These are phyloP conservation scores for Ondatra zibethicus DNA, from an alignment of 2,113 vertebrate genomes.

Conservation along the genomic window DNA sequence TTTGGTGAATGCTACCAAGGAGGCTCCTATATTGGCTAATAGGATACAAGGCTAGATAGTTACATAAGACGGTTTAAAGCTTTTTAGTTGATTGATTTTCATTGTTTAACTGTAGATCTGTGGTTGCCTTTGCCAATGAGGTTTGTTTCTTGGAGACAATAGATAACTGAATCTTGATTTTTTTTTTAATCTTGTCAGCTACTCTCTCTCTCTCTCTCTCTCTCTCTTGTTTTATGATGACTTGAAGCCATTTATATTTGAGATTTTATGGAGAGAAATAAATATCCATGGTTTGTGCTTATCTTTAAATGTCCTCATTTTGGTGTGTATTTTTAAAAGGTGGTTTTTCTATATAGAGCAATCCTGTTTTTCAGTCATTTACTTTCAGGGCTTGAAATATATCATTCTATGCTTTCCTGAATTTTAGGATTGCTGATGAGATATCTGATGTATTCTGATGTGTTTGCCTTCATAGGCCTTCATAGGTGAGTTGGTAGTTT, in stretches of 20 bases:
- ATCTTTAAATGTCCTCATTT: neutral
- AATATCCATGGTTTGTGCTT: neutral
- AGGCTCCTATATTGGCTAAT: neutral
- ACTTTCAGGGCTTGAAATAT: constrained; percentile 9
- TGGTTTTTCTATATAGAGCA: neutral
- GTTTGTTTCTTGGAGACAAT: neutral
- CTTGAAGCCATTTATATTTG: neutral
- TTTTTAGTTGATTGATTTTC: neutral
- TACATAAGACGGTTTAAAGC: neutral
- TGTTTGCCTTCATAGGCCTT: constrained; percentile 4
- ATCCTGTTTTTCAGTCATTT: neutral
- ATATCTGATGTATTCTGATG: constrained; percentile 19
- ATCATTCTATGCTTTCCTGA: constrained; percentile 5
- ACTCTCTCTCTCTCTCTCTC: too few species aligned
- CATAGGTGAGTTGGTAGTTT: constrained; percentile 6
- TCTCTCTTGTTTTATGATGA: neutral
- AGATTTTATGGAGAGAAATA: neutral
- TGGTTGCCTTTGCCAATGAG: neutral
- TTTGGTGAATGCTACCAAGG: neutral
- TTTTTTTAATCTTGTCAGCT: neutral
- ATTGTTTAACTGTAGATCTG: neutral
- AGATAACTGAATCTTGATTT: neutral
- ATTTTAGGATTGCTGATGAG: constrained; percentile 23
- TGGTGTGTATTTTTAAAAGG: neutral
- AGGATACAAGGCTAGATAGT: too few species aligned